These are phyloP conservation scores for Antedon mediterranea DNA, from an alignment of 53 echinoderm and acorn worm species.

Conservation along the genomic window DNA sequence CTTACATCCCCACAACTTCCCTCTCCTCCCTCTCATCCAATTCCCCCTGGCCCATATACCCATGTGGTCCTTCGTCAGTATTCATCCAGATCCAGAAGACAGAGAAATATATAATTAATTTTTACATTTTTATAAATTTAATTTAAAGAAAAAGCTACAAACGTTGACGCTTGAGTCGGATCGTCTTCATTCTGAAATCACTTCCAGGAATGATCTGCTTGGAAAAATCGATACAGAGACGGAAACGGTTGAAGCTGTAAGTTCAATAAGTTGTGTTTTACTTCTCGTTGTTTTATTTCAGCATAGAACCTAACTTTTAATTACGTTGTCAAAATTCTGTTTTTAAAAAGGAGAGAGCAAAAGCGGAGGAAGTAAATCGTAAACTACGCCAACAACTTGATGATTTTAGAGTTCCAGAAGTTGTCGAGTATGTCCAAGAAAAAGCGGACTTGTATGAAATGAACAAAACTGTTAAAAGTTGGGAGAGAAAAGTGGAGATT, in stretches of 20 bases:
- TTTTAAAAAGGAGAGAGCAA: conserved; percentile 56
- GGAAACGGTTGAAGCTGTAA: conserved; percentile 80
- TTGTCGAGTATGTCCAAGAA: conserved; percentile 95
- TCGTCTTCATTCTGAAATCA: conserved; percentile 61
- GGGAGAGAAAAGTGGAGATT: conserved; percentile 99
- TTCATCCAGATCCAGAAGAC: too few relatives aligned
- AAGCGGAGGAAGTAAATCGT: conserved; percentile 85
- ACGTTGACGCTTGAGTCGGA: conserved; percentile 99
- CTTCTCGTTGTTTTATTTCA: too few relatives aligned
- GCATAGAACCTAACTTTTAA: too few relatives aligned
- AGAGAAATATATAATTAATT: neutral
- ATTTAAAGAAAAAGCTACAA: conserved; percentile 89
- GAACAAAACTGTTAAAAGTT: conserved; percentile 92
- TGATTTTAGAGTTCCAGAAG: conserved; percentile 84
- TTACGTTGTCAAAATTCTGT: too few relatives aligned
- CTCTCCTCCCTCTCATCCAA: too few relatives aligned
- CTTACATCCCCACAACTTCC: too few relatives aligned
- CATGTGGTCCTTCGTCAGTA: too few relatives aligned
- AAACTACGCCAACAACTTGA: conserved; percentile 77
- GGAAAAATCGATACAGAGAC: conserved; percentile 82
- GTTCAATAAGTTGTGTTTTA: neutral
- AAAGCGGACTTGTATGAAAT: conserved; percentile 97
- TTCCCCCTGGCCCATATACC: too few relatives aligned
- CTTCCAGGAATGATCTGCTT: conserved; percentile 77
- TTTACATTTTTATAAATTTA: neutral